phyloP scores from a whole-genome alignment of 2,888 invertebrate species.

The Temnothorax rugatulus region DNA sequence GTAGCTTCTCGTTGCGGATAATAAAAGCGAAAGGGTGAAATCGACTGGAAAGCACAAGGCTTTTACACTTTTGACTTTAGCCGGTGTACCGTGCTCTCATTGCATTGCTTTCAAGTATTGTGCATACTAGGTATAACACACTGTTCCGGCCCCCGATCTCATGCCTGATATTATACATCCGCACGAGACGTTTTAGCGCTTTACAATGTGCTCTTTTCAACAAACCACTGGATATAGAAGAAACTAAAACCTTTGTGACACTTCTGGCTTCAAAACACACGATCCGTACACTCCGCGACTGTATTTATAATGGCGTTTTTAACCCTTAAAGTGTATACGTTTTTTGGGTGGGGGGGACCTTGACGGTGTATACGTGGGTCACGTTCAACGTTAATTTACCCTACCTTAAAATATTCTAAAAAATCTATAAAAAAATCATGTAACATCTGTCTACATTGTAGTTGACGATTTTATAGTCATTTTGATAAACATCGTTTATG shows the following conservation, averaged over 20 bases:
- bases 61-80: constrained; percentile 77
- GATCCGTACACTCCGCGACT: background rate
- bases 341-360: too few relatives aligned
- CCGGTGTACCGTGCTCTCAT: constrained; percentile 40
- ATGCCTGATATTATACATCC: constrained; percentile 57
- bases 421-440: too few relatives aligned
- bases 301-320: background rate
- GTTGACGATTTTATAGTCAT: too few relatives aligned
- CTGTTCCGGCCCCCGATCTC: constrained; percentile 48
- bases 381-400: too few relatives aligned
- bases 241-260: constrained; percentile 55
- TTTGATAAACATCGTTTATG: too few relatives aligned
- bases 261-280: constrained; percentile 35
- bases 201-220: constrained; percentile 14
- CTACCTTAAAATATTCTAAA: too few relatives aligned
- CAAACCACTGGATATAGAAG: constrained; percentile 38
- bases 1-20: constrained; percentile 66
- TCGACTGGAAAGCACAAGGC: constrained; percentile 75
- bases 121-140: constrained; percentile 61
- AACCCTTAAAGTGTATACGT: too few relatives aligned
- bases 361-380: too few relatives aligned
- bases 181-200: constrained; percentile 52
- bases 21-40: constrained; percentile 77
- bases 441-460: too few relatives aligned
- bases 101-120: constrained; percentile 25